Conservation (phyloP, 2,113 vertebrate genomes). For the Peucedramus taeniatus region DNA sequence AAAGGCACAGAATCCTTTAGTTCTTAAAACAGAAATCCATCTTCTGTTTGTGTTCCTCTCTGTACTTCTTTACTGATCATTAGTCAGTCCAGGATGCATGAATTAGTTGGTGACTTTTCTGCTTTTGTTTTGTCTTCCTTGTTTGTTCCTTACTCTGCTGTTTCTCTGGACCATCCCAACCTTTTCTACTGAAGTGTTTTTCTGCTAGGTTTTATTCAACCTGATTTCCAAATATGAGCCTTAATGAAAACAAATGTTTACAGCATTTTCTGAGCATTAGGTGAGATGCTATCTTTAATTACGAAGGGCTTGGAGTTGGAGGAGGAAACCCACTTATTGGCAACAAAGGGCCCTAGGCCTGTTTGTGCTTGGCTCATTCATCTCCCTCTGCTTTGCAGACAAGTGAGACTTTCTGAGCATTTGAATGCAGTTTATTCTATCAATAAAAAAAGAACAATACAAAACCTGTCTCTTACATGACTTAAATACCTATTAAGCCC, state of each 20-base stretch:
- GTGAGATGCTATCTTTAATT: conserved; percentile 42
- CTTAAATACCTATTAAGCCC: conserved; percentile 58
- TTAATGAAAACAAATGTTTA: conserved; percentile 48
- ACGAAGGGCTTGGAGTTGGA: background rate
- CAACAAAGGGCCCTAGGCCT: conserved; percentile 10
- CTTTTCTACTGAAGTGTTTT: conserved; percentile 11
- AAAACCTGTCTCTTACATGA: conserved; percentile 36
- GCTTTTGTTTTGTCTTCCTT: background rate
- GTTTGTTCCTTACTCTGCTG: background rate
- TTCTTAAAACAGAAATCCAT: background rate
- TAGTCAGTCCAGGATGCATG: background rate
- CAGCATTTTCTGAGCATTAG: background rate
- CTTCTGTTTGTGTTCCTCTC: background rate
- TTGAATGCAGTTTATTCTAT: conserved; percentile 61
- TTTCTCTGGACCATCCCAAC: background rate
- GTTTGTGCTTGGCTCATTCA: conserved; percentile 12
- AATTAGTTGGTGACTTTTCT: background rate
- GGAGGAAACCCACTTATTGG: background rate
- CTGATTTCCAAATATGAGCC: background rate
- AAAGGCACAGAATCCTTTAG: background rate
- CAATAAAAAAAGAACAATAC: conserved; percentile 55
- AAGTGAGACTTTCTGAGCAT: conserved; percentile 31
- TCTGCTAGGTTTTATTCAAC: background rate
- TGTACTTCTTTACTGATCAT: background rate
- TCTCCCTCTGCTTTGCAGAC: background rate